phyloP scores from a whole-genome alignment of 2,797 vertebrate genomes.

The Chaunax sp. region DNA sequence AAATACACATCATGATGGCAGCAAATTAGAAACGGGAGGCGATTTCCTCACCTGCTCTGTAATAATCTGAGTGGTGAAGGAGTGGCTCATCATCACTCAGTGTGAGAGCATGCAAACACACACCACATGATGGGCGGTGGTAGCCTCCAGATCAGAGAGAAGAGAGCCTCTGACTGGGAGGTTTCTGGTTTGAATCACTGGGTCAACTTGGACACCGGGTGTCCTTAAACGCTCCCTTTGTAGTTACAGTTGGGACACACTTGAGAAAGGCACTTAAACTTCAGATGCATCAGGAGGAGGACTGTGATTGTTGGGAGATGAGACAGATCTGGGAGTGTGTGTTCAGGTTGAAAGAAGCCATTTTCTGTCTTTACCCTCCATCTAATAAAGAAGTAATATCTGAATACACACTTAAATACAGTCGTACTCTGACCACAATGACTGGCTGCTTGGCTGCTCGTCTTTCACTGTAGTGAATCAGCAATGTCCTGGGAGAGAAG shows the following conservation, averaged over 20 bases:
- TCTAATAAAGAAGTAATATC: not conserved
- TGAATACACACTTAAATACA: not conserved
- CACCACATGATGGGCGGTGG: not conserved
- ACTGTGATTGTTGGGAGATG: not conserved
- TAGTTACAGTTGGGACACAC: not conserved
- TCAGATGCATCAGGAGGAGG: not conserved
- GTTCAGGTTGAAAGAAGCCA: too few relatives aligned
- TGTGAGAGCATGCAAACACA: not conserved
- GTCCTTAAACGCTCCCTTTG: not conserved
- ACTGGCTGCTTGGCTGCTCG: too few relatives aligned
- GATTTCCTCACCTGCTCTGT: slow-evolving; percentile 6
- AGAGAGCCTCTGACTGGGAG: too few relatives aligned
- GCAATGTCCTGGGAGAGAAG: too few relatives aligned
- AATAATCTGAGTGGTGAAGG: not conserved
- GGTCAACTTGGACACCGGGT: not conserved
- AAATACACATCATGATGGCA: not conserved
- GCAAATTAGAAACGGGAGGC: not conserved
- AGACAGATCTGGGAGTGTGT: too few relatives aligned
- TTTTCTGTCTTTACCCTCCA: not conserved
- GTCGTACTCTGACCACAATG: not conserved
- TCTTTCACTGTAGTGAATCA: too few relatives aligned
- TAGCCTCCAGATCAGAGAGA: slow-evolving; percentile 7
- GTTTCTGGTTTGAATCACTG: slow-evolving; percentile 14
- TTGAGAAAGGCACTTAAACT: slow-evolving; percentile 35
- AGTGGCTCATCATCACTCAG: slow-evolving; percentile 14